A percentile compares a stretch with the other conserved stretches of the same genome.
Evolutionary conservation across 2,888 invertebrate species (phyloP).

Genomic region (Theristus sp.): DNA sequence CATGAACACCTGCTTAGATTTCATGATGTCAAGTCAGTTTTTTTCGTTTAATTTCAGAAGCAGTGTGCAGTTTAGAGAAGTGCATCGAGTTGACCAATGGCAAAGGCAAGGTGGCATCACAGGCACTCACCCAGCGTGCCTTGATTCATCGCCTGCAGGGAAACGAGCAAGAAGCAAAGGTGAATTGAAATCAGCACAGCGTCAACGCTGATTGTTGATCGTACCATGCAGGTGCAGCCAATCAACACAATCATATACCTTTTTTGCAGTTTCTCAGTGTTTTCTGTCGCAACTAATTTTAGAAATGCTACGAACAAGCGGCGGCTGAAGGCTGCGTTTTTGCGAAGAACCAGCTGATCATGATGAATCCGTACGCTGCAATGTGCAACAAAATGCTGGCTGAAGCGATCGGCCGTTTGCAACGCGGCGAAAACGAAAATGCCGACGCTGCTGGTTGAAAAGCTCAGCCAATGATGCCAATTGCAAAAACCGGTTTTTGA

Average conservation of each 20-base stretch:
- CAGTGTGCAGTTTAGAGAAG: slow-evolving; percentile 49
- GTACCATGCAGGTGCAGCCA: too few relatives aligned
- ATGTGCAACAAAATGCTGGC: slow-evolving; percentile 81
- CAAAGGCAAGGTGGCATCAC: slow-evolving; percentile 46
- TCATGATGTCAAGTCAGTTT: too few relatives aligned
- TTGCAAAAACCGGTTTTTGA: too few relatives aligned
- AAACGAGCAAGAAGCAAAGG: slow-evolving; percentile 46
- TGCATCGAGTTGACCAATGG: slow-evolving; percentile 49
- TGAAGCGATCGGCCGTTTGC: slow-evolving; percentile 47
- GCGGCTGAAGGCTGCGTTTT: slow-evolving; percentile 64
- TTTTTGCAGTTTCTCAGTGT: too few relatives aligned
- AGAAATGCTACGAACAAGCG: slow-evolving; percentile 54
- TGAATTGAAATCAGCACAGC: slow-evolving; percentile 7
- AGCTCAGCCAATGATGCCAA: too few relatives aligned
- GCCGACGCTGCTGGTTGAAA: not conserved
- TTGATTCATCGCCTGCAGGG: slow-evolving; percentile 52
- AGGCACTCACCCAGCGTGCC: slow-evolving; percentile 66
- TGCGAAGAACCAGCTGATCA: slow-evolving; percentile 59
- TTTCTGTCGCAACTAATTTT: slow-evolving; percentile 13
- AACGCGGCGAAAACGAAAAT: slow-evolving; percentile 6
- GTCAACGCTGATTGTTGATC: not conserved
- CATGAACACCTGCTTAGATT: too few relatives aligned
- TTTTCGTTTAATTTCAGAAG: too few relatives aligned
- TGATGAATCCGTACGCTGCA: slow-evolving; percentile 80
- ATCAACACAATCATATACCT: too few relatives aligned